Evolutionary conservation across 2,888 invertebrate genomes (phyloP).

Genomic region (Orgyia antiqua): DNA sequence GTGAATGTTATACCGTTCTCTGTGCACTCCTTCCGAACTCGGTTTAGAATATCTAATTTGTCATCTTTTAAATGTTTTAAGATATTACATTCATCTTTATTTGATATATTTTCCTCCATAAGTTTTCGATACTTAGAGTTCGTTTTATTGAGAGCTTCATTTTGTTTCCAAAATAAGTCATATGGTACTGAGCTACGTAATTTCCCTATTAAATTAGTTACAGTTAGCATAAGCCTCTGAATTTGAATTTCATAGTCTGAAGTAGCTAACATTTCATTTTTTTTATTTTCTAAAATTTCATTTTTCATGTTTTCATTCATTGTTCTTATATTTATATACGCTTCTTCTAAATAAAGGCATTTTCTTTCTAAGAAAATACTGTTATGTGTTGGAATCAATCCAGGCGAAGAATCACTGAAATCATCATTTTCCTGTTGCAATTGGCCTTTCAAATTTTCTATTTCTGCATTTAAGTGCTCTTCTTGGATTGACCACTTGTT

Average conservation of each 20-base stretch:
- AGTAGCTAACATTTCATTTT: constrained; percentile 58
- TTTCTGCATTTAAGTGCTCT: constrained; percentile 63
- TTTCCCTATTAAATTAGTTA: constrained; percentile 63
- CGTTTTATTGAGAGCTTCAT: constrained; percentile 68
- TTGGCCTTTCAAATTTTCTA: constrained; percentile 55
- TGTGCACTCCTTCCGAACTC: constrained; percentile 23
- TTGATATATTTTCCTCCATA: constrained; percentile 39
- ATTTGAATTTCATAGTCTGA: constrained; percentile 61
- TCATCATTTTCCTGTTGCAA: constrained; percentile 49
- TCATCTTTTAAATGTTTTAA: constrained; percentile 37
- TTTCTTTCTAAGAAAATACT: constrained; percentile 51
- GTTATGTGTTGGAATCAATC: constrained; percentile 40
- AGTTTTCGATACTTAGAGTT: constrained; percentile 70
- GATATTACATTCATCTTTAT: constrained; percentile 29
- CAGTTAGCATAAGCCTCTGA: constrained; percentile 52
- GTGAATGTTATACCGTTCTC: constrained; percentile 22
- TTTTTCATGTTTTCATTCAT: constrained; percentile 73
- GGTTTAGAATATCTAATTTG: constrained; percentile 67
- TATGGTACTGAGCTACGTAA: constrained; percentile 65
- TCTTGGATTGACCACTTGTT: constrained; percentile 64
- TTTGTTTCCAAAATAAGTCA: constrained; percentile 71
- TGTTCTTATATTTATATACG: constrained; percentile 62
- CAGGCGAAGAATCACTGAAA: constrained; percentile 56
- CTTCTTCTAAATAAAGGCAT: constrained; percentile 60
- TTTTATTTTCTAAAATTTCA: constrained; percentile 64